Evolutionary conservation across 1,140 invertebrate genomes (phyloP).

Genomic region (Triops cancriformis): DNA sequence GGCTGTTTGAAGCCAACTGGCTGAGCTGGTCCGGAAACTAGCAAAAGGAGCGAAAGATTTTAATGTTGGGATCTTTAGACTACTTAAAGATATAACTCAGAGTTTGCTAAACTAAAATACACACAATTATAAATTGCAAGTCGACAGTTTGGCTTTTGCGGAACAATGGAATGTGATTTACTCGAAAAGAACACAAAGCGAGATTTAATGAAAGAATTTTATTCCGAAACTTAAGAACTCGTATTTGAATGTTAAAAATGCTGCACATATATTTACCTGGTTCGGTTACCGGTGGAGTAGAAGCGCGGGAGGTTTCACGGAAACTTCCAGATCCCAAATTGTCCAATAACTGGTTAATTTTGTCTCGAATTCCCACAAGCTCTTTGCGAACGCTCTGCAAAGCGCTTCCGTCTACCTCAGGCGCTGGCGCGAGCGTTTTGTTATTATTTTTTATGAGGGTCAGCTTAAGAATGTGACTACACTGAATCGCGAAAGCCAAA

Average conservation of each 20-base stretch:
- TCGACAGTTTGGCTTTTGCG: too few species aligned
- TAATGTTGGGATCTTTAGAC: too few species aligned
- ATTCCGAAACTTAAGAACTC: too few species aligned
- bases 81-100: too few species aligned
- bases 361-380: constrained; percentile 49
- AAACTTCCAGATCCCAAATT: constrained; percentile 38
- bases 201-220: too few species aligned
- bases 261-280: not conserved
- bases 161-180: too few species aligned
- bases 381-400: constrained; percentile 47
- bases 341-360: constrained; percentile 52
- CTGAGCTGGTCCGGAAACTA: not conserved
- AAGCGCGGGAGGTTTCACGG: constrained; percentile 11
- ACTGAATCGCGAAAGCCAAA: constrained; percentile 62
- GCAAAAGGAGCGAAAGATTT: too few species aligned
- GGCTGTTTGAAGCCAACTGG: constrained; percentile 2
- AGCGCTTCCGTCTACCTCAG: constrained; percentile 18
- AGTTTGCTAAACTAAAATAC: too few species aligned
- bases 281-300: constrained; percentile 14
- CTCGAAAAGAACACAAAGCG: too few species aligned
- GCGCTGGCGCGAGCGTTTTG: constrained; percentile 28
- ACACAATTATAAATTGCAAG: too few species aligned
- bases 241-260: too few species aligned
- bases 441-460: constrained; percentile 46
- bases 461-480: constrained; percentile 57